Base-by-base conservation (phyloP, 2,888 invertebrate genomes). In the Epinotia ramella region DNA sequence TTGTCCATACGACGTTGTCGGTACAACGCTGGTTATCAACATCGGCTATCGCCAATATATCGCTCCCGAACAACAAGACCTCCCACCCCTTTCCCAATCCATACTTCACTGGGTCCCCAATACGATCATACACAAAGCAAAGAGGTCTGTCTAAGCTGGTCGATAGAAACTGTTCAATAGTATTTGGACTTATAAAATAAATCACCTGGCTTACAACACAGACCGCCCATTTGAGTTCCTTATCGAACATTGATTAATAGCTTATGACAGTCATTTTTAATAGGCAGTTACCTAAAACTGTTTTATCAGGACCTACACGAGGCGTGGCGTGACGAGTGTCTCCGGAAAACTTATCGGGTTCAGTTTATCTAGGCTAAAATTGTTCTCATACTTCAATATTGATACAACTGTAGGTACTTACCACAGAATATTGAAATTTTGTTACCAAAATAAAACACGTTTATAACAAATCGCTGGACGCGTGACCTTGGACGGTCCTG, bases 231-330 rank as follows among this genome's bases (percentile, higher is more conserved):
- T 91, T 83, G 90, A 88, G 83, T 83, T 83, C 82, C 84, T 91
- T 93, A 93, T 93, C 92, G 89, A 91, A 91, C 85, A 85, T 91
- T 93, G 93, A 93, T 92, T 92, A 88, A 93, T 93, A 91, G 89
- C 84, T 81, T 89, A 82, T 87, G 89, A 89, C 88, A 88, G 85
- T 84, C 89, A 90, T 90, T 89, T 88, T 90, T 89, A 91, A 88
- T 76, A 76, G 67, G 90, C 89, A 90, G 88, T 86, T 86, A 81
- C 81, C 81, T 85, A 86, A 88, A 88, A 86, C 81, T 85, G 87
- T 84, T 83, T 81, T 82, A 85, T 87, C 85, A 82, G 79, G 81
- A 85, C 81, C 80, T 81, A 83, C 83, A 83, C 63, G 80, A 78
- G 56, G 65, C 69, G 71, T 67, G 75, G 66, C 66, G 28, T 64